Evolutionary conservation across 2,113 vertebrate species (phyloP).

Genomic region (Podarcis cretensis): DNA sequence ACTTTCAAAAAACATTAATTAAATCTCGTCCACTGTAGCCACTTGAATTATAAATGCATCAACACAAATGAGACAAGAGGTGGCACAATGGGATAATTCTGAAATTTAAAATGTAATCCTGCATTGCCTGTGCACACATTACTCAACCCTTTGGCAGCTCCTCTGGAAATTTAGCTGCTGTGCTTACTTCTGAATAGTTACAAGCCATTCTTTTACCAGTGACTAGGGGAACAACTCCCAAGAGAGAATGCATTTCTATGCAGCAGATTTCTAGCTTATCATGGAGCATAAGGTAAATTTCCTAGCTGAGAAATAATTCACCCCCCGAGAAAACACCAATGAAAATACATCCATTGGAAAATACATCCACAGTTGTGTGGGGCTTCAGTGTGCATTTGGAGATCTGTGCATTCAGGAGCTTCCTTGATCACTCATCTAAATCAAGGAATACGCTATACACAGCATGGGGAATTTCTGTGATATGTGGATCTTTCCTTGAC

Average conservation of each 20-base stretch:
- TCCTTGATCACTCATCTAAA: neutral
- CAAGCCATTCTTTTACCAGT: neutral
- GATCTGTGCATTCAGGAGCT: neutral
- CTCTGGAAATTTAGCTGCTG: neutral
- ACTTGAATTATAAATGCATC: slow-evolving; percentile 37
- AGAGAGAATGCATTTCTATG: neutral
- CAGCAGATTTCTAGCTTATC: neutral
- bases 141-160: neutral
- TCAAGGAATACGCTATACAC: neutral
- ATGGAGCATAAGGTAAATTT: neutral
- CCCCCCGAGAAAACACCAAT: neutral
- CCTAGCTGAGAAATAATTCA: neutral
- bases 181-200: neutral
- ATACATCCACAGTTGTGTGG: neutral
- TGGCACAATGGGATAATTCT: neutral
- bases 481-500: neutral
- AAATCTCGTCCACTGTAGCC: slow-evolving; percentile 32
- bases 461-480: neutral
- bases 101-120: slow-evolving; percentile 19
- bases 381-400: neutral
- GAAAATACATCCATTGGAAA: neutral
- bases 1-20: slow-evolving; percentile 41
- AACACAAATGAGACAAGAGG: rapidly evolving
- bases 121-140: neutral
- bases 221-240: neutral